Conservation (phyloP, 1,140 invertebrate species). For the Zelostemma sp. region DNA sequence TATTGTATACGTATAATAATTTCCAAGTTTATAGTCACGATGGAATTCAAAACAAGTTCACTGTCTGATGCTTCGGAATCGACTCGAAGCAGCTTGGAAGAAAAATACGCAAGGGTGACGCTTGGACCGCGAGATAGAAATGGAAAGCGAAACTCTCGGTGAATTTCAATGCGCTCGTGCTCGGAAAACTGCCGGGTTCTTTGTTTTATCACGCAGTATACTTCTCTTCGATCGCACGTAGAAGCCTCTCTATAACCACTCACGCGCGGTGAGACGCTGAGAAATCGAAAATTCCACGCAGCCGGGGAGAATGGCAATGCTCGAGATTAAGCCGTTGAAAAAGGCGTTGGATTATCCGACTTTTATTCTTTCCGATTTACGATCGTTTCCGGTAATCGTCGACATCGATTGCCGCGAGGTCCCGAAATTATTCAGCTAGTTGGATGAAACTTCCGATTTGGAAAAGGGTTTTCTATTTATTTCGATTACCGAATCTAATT, state of each 20-base stretch:
- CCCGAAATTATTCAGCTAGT: constrained; percentile 8
- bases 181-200: constrained; percentile 56
- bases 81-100: constrained; percentile 20
- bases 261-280: constrained; percentile 4
- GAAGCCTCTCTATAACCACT: constrained; percentile 20
- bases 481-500: no score
- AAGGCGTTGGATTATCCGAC: constrained; percentile 26
- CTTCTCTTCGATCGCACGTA: constrained; percentile 34
- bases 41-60: constrained; percentile 26
- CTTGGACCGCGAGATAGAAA: constrained; percentile 62
- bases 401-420: not conserved
- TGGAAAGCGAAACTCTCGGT: constrained; percentile 66
- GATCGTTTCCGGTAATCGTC: not conserved
- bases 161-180: constrained; percentile 69
- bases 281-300: constrained; percentile 32
- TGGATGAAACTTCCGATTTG: no score
- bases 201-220: constrained; percentile 39
- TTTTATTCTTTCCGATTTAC: constrained; percentile 17
- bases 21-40: constrained; percentile 30
- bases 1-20: no score
- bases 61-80: constrained; percentile 25
- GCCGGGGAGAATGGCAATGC: not conserved
- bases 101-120: constrained; percentile 49
- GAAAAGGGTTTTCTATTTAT: no score
- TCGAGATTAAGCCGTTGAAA: constrained; percentile 36